Percentiles rank a stretch among this genome's conserved stretches.
Conservation (phyloP, 2,113 vertebrate species). For the Oreochromis aureus region DNA sequence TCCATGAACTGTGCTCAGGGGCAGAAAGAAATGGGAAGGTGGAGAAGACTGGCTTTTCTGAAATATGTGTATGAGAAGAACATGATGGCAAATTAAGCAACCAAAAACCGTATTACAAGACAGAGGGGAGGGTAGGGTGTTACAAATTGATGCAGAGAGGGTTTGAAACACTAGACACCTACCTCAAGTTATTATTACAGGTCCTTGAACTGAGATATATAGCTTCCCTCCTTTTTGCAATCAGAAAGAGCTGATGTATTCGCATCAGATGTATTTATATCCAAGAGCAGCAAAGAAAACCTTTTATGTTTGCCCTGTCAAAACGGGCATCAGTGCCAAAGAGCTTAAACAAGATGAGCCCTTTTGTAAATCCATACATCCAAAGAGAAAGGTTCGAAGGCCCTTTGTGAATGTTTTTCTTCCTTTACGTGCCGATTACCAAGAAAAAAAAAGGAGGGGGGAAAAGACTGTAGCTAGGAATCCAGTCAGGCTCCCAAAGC, state of each 20-base stretch:
- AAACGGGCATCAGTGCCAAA: conserved; percentile 53
- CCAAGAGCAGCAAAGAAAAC: conserved; percentile 59
- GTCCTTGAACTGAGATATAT: conserved; percentile 69
- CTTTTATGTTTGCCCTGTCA: conserved; percentile 57
- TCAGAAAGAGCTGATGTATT: conserved; percentile 60
- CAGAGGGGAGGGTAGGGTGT: conserved; percentile 33
- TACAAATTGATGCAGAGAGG: conserved; percentile 69
- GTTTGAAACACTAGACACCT: conserved; percentile 77
- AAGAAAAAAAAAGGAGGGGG: not conserved
- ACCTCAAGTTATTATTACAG: conserved; percentile 78
- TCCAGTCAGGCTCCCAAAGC: conserved; percentile 75
- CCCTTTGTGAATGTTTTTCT: conserved; percentile 52
- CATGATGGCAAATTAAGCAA: conserved; percentile 52
- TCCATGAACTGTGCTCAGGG: conserved; percentile 68
- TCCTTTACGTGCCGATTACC: conserved; percentile 15
- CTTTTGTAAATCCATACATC: conserved; percentile 73
- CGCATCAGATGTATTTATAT: conserved; percentile 63
- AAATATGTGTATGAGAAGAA: conserved; percentile 40
- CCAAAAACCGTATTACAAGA: conserved; percentile 47
- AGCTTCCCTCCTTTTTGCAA: conserved; percentile 66
- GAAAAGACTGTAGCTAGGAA: conserved; percentile 69
- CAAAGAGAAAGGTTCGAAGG: conserved; percentile 59
- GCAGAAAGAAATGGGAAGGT: conserved; percentile 4
- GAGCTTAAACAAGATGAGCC: conserved; percentile 54
- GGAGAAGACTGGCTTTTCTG: conserved; percentile 18